A percentile compares a stretch with the other conserved stretches of the same genome.
Conservation (phyloP, 2,113 vertebrate genomes). For the Sylvilagus bachmani region DNA sequence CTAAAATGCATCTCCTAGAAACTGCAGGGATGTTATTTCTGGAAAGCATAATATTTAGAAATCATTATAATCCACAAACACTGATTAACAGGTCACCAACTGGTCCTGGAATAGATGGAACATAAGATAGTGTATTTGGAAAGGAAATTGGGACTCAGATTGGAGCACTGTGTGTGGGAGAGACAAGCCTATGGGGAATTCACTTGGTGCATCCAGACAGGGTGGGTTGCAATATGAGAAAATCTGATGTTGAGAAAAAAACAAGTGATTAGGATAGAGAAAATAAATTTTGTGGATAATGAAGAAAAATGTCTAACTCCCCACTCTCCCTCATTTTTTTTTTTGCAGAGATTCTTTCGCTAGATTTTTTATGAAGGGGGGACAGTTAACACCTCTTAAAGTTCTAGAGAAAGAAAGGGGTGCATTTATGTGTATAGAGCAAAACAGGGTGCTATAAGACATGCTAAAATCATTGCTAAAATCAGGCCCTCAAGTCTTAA, state of each 20-base stretch:
- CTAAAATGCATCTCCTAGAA: neutral
- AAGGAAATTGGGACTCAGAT: neutral
- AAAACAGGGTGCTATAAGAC: neutral
- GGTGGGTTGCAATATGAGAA: neutral
- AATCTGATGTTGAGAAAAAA: neutral
- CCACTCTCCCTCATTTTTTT: fast-evolving
- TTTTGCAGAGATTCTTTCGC: neutral
- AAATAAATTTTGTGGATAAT: neutral
- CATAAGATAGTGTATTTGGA: neutral
- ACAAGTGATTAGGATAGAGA: neutral
- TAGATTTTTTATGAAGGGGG: constrained; percentile 15
- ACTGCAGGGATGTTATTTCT: neutral
- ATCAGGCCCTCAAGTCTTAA: neutral
- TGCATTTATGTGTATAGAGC: neutral
- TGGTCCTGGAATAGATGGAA: neutral
- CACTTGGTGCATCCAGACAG: no score
- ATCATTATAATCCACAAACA: neutral
- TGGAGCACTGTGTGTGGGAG: neutral
- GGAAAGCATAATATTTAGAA: neutral
- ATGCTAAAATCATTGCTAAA: no score
- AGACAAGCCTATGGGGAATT: neutral
- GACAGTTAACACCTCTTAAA: neutral
- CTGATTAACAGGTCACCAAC: neutral
- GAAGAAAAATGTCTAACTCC: neutral
- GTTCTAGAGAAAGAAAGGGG: neutral